Conservation (phyloP, 2,113 vertebrate species). For the Tringa solitaria region DNA sequence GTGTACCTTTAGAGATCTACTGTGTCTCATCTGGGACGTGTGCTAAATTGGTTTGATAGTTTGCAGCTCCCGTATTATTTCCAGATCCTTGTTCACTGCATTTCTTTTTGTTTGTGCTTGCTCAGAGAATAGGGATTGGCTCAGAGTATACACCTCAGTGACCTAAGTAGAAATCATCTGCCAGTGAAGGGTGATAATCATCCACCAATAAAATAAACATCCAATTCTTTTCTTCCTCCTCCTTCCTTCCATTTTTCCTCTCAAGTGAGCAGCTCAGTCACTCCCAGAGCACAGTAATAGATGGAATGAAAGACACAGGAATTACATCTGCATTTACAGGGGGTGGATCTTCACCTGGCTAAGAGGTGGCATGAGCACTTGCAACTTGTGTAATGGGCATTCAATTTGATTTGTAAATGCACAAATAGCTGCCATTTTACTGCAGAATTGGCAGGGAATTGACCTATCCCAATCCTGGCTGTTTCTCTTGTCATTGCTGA, state of each 20-base stretch:
- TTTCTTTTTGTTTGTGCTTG: neutral
- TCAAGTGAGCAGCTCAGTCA: neutral
- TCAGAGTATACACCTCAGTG: neutral
- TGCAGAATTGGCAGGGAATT: neutral
- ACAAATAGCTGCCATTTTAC: neutral
- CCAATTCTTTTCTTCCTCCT: neutral
- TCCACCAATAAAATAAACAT: neutral
- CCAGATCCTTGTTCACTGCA: neutral
- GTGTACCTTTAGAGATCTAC: neutral
- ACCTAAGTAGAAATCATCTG: neutral
- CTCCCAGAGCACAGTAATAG: neutral
- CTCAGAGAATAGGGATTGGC: neutral
- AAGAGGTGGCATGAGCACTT: neutral
- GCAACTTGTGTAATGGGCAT: neutral
- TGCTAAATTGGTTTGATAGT: neutral
- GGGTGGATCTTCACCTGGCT: neutral
- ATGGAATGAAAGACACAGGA: neutral
- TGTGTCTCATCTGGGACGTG: neutral
- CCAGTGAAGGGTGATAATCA: constrained; percentile 5
- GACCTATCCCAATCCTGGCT: neutral
- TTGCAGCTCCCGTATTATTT: neutral
- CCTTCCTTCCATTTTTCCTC: neutral
- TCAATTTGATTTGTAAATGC: neutral
- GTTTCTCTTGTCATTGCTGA: neutral
- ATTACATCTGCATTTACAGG: neutral